phyloP scores from a whole-genome alignment of 2,113 vertebrate genomes.

The Plecturocebus donacophilus region DNA sequence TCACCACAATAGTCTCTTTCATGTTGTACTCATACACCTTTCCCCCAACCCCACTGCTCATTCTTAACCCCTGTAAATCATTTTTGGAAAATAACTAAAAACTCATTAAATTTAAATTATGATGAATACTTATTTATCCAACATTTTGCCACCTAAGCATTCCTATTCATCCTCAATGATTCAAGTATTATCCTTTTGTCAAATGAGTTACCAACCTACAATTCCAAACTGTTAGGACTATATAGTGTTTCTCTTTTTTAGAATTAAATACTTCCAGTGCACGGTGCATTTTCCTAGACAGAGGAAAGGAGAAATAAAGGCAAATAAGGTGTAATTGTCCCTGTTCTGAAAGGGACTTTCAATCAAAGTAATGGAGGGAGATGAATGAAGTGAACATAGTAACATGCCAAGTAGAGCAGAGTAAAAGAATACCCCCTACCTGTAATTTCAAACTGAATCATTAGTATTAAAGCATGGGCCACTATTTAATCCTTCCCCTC shows the following conservation, averaged over 20 bases:
- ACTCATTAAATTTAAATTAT: slow-evolving; percentile 13
- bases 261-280: not conserved
- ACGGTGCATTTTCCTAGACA: not conserved
- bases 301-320: not conserved
- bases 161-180: not conserved
- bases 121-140: not conserved
- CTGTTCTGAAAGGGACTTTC: not conserved
- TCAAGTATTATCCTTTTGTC: not conserved
- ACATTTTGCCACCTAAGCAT: not conserved
- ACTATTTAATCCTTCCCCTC: not conserved
- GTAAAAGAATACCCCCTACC: not conserved
- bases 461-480: not conserved
- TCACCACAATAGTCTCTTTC: not conserved
- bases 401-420: not conserved
- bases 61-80: not conserved
- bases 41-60: not conserved
- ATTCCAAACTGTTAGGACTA: not conserved
- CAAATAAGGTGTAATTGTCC: not conserved
- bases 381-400: slow-evolving; percentile 13
- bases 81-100: slow-evolving; percentile 41
- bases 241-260: not conserved
- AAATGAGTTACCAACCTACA: not conserved
- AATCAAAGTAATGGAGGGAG: not conserved
- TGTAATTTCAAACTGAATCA: not conserved
- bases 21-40: not conserved